A percentile compares a stretch with the other conserved stretches of the same genome.
These are phyloP conservation scores for Lasaia peninsularis DNA, from an alignment of 1,140 invertebrate species.

Conservation along the genomic window DNA sequence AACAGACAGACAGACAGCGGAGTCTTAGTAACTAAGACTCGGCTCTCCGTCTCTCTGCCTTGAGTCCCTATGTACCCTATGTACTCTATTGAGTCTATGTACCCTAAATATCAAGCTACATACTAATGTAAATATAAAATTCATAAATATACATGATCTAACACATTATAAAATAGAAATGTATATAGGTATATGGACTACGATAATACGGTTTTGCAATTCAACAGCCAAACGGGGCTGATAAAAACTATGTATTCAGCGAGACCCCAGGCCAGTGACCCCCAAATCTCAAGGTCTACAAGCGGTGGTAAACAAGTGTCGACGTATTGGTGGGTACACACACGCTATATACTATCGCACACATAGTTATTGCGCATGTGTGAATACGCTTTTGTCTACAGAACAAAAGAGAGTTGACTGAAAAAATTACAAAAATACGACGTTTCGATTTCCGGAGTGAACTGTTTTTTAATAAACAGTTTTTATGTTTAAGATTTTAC, in stretches of 20 bases:
- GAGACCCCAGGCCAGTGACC: constrained; percentile 62
- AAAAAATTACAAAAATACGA: background rate
- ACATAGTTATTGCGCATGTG: background rate
- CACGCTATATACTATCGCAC: constrained; percentile 4
- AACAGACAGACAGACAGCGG: no score
- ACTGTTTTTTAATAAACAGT: no score
- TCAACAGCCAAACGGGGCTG: constrained; percentile 30
- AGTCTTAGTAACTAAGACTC: no score
- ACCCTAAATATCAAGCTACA: no score
- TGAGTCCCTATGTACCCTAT: no score
- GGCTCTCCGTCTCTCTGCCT: no score
- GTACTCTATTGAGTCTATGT: no score
- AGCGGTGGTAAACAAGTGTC: constrained; percentile 65
- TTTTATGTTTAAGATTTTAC: no score
- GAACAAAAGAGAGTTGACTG: background rate
- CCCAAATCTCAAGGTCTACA: constrained; percentile 71
- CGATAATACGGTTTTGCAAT: constrained; percentile 17
- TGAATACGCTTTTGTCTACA: background rate
- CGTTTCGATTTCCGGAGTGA: background rate
- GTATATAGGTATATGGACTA: constrained; percentile 5
- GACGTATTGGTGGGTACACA: constrained; percentile 28
- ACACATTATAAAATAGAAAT: constrained; percentile 6
- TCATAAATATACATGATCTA: background rate
- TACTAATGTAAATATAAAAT: background rate
- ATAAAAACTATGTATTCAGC: constrained; percentile 52